phyloP scores from a whole-genome alignment of 2,888 invertebrate species.

The Seira musarum region DNA sequence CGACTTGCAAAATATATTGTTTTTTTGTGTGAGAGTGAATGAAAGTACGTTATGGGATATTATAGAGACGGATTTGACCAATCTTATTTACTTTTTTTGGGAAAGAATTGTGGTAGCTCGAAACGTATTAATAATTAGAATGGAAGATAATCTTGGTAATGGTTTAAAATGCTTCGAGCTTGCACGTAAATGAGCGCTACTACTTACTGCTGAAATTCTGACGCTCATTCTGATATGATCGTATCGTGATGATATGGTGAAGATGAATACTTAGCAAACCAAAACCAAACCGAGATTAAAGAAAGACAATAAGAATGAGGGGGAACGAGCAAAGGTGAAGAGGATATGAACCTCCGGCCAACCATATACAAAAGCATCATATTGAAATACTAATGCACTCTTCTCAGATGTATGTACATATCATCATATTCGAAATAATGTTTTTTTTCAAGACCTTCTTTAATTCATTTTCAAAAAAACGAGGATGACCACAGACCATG shows the following conservation, averaged over 20 bases:
- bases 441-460: slow-evolving; percentile 24
- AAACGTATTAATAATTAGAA: slow-evolving; percentile 25
- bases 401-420: not conserved
- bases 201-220: not conserved
- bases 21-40: slow-evolving; percentile 32
- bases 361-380: slow-evolving; percentile 15
- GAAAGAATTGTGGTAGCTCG: not conserved
- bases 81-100: slow-evolving; percentile 44
- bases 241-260: slow-evolving; percentile 27
- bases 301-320: slow-evolving; percentile 36
- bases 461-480: slow-evolving; percentile 57
- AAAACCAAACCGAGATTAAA: slow-evolving; percentile 34
- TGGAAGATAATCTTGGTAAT: slow-evolving; percentile 54
- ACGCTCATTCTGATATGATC: slow-evolving; percentile 13
- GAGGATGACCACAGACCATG: slow-evolving; percentile 53
- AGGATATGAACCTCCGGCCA: slow-evolving; percentile 54
- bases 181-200: not conserved
- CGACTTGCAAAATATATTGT: slow-evolving; percentile 51
- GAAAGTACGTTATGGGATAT: slow-evolving; percentile 16
- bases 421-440: not conserved
- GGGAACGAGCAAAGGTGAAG: slow-evolving; percentile 34
- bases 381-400: not conserved
- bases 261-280: slow-evolving; percentile 32
- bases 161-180: slow-evolving; percentile 39
- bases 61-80: slow-evolving; percentile 44